Percentiles rank a stretch among this genome's conserved stretches.
phyloP scores from a whole-genome alignment of 2,797 vertebrate species.

The Sebastes paucispinis region DNA sequence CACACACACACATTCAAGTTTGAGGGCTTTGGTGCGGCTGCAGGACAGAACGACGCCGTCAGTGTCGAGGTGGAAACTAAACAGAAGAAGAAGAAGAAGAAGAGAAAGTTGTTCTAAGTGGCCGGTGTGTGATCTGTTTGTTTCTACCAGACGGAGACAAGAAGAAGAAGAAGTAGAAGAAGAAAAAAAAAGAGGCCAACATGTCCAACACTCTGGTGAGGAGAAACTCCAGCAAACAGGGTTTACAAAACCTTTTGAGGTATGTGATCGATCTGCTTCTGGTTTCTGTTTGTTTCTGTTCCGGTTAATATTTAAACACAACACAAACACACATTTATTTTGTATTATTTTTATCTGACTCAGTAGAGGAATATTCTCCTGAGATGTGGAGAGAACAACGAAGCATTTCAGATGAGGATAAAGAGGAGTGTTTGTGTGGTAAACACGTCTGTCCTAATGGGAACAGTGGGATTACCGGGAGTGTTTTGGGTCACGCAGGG shows the following conservation, averaged over 20 bases:
- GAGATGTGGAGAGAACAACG: background rate
- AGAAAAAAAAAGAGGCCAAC: constrained; percentile 46
- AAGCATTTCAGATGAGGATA: background rate
- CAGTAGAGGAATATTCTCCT: background rate
- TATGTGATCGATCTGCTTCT: constrained; percentile 67
- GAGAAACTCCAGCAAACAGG: constrained; percentile 87
- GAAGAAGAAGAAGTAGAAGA: background rate
- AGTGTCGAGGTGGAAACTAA: background rate
- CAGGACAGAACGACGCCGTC: constrained; percentile 26
- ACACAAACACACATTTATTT: background rate
- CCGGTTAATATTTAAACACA: constrained; percentile 40
- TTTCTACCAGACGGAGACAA: constrained; percentile 14
- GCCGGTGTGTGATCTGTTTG: constrained; percentile 14
- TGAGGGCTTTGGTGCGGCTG: background rate
- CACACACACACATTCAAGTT: constrained; percentile 16
- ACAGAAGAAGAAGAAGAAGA: background rate
- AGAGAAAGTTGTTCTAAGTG: background rate
- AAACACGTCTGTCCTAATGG: constrained; percentile 17
- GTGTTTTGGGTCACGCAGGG: constrained; percentile 58
- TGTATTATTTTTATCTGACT: background rate
- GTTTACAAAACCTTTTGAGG: constrained; percentile 90
- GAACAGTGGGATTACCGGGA: constrained; percentile 60
- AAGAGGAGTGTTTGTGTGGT: background rate
- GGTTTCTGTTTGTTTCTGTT: constrained; percentile 36
- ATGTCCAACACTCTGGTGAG: constrained; percentile 86